Evolutionary conservation across 2,888 invertebrate genomes (phyloP), one percentile per base, ranked within the genome.

Genomic region (Seira ritae): DNA sequence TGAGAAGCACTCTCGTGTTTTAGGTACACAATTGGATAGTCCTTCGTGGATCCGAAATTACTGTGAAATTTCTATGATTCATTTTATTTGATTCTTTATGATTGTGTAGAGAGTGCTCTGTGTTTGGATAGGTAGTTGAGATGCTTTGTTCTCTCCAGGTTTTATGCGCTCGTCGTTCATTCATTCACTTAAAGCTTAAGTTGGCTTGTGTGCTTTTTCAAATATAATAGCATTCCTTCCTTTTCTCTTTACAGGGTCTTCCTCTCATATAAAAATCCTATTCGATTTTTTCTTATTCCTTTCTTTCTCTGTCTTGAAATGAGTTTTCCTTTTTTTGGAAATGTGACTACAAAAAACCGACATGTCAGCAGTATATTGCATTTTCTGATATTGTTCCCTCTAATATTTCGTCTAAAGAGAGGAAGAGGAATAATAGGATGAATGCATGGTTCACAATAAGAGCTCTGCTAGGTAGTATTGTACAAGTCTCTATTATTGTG

Each of bases 401-500:
- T 50, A n/a, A 2, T 50, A n/a, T 50, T 50, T 50, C 15, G 3
- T n/a, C 6, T 50, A 2, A 50, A 50, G 50, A 50, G 50, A 50
- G 50, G 50, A 50, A 50, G 50, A 50, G 50, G 50, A 50, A 50
- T 50, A 50, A 50, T 50, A 50, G 17, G 17, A 50, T 50, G 50
- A 50, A 50, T 50, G 12, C 6, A 15, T n/a, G 6, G 3, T 50
- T 46, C 19, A 69, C 42, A 69, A 69, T 46, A 69, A 19, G 50
- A 50, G 12, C 50, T 50, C 42, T 31, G 31, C 6, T 69, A 31
- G 23, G 22, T 50, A 70, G 46, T 70, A 70, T 68, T 70, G 50
- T 50, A 23, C 68, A 55, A 55, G 73, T 73, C 65, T 72, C 31
- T 72, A 60, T 72, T 60, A 60, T 60, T 31, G 20, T 73, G 62